Base-by-base conservation (phyloP, 2,888 invertebrate species). In the Mythimna impura region DNA sequence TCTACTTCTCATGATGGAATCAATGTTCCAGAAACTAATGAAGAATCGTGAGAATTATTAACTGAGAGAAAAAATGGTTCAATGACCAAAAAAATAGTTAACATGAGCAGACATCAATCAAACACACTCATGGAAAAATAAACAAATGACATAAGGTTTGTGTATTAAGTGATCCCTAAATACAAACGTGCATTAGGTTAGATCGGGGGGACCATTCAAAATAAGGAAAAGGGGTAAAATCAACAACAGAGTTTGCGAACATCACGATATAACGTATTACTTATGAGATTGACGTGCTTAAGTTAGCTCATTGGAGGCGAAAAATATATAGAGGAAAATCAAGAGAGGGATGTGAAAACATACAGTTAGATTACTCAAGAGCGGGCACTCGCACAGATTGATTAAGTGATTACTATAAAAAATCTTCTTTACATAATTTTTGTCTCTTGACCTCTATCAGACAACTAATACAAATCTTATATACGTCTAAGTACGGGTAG, bases 191-290 rank as follows among this genome's bases (percentile, higher is more conserved):
- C 54, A 72, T 82, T 79, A 69, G 7, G 60, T 61, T 71, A 52
- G 54, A 60, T 17, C 36, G 47, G 17, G 14, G 6, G 47, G 47
- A 17, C 62, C 65, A n/a, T 70, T 67, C 36, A 54, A 68, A 73
- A 73, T 81, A 80, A 80, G 81, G 85, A 76, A 74, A 79, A 84
- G 62, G 80, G 54, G 52, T 73, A 57, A 64, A 74, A 82, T 82
- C 72, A 84, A 78, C 72, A 78, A 55, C 66, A 64, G 61, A 66
- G 68, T 64, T 61, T 71, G 67, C 58, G 62, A 73, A 67, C 71
- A 62, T 75, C 68, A 58, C 66, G 50, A 66, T 72, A 66, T 78
- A 72, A 83, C 67, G 61, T 76, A 76, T 81, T 72, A 83, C 84
- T 84, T 78, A 84, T 71, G 65, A 78, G 73, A 82, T 82, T 84